A percentile compares a stretch with the other conserved stretches of the same genome.
Conservation (phyloP, 2,113 vertebrate genomes). For the Syngnathoides biaculeatus region DNA sequence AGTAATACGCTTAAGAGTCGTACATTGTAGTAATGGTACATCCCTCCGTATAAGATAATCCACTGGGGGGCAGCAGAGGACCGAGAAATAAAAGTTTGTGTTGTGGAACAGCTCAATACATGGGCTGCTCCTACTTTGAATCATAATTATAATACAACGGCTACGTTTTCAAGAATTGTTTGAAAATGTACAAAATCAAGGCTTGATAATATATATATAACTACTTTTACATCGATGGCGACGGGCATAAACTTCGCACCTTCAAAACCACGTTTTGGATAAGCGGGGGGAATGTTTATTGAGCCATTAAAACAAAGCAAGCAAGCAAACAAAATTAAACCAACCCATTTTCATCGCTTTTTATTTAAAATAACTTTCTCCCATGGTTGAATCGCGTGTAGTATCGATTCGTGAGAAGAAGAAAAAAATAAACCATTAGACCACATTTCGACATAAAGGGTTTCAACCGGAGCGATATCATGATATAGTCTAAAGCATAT, state of each 20-base stretch:
- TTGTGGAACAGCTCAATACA: neutral
- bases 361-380: too few relatives aligned
- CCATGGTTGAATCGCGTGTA: too few relatives aligned
- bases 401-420: too few relatives aligned
- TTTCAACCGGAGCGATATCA: neutral
- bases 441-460: too few relatives aligned
- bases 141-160: neutral
- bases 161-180: neutral
- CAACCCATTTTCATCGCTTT: too few relatives aligned
- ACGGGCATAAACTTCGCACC: too few relatives aligned
- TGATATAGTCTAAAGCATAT: neutral
- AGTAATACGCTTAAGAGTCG: neutral
- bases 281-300: too few relatives aligned
- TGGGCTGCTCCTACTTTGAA: neutral
- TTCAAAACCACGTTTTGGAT: too few relatives aligned
- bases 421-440: neutral
- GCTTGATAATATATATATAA: neutral
- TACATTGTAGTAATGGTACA: neutral
- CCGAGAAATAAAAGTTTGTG: neutral
- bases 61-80: conserved; percentile 59
- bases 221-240: too few relatives aligned
- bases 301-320: too few relatives aligned
- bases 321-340: too few relatives aligned
- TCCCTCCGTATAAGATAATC: neutral
- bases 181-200: neutral